Evolutionary conservation across 2,888 invertebrate species (phyloP).

Genomic region (Drosophila ustulata): DNA sequence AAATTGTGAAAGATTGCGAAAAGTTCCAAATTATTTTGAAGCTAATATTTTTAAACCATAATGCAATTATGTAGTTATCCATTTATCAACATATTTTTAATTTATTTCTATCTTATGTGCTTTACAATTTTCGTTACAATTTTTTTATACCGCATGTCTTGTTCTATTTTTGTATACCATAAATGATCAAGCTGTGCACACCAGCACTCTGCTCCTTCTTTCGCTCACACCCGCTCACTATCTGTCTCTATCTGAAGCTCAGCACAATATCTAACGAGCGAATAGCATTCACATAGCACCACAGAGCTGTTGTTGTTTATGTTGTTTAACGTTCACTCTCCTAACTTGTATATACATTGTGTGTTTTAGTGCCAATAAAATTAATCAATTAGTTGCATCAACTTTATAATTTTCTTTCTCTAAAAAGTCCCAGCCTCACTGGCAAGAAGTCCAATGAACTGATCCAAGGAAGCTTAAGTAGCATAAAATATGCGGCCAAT

Average conservation of each 20-base stretch:
- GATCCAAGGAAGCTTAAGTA: constrained; percentile 93
- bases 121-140: too few relatives aligned
- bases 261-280: constrained; percentile 15
- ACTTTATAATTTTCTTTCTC: neutral
- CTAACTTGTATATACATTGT: neutral
- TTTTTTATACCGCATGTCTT: too few relatives aligned
- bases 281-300: constrained; percentile 8
- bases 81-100: too few relatives aligned
- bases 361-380: neutral
- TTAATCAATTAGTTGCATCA: neutral
- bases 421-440: constrained; percentile 91
- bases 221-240: neutral
- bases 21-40: too few relatives aligned
- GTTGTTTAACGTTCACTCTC: constrained; percentile 17
- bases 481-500: constrained; percentile 93
- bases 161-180: too few relatives aligned
- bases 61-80: too few relatives aligned
- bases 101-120: too few relatives aligned
- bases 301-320: constrained; percentile 14
- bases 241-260: constrained; percentile 7
- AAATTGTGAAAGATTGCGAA: too few relatives aligned
- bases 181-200: neutral
- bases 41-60: too few relatives aligned
- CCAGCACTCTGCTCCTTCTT: constrained; percentile 13
- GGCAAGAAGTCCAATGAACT: constrained; percentile 95